phyloP scores from a whole-genome alignment of 2,888 invertebrate species.

The Diloba caeruleocephala region DNA sequence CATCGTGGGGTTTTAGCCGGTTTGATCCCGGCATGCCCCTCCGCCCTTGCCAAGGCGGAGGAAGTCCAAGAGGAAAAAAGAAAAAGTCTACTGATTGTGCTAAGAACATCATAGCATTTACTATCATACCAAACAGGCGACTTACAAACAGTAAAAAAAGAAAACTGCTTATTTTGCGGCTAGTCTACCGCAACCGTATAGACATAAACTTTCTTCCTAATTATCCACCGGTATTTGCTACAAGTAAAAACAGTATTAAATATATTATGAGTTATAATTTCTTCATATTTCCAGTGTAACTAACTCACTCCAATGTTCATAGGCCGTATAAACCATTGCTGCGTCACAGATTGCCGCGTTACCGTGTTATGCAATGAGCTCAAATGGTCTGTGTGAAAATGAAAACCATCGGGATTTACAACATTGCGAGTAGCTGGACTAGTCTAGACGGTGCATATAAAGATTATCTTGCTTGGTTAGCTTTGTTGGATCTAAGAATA shows the following conservation, averaged over 20 bases:
- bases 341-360: conserved; percentile 31
- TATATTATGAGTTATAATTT: conserved; percentile 13
- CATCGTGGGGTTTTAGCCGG: too few relatives aligned
- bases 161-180: neutral
- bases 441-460: conserved; percentile 48
- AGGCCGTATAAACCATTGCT: conserved; percentile 30
- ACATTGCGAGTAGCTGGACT: conserved; percentile 34
- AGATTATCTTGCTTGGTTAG: conserved; percentile 23
- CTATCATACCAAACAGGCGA: neutral
- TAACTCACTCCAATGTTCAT: conserved; percentile 31
- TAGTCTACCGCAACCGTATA: too few relatives aligned
- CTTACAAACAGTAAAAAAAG: neutral
- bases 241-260: conserved; percentile 12
- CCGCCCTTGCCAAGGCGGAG: too few relatives aligned
- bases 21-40: too few relatives aligned
- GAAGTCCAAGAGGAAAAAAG: too few relatives aligned
- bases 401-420: conserved; percentile 50
- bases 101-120: neutral
- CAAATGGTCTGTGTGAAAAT: conserved; percentile 55
- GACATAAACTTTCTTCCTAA: conserved; percentile 21
- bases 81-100: neutral
- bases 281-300: conserved; percentile 13
- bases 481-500: conserved; percentile 19
- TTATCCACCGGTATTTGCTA: conserved; percentile 10
- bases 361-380: conserved; percentile 43